Conservation (phyloP, 2,113 vertebrate species). For the Tonatia bakeri region DNA sequence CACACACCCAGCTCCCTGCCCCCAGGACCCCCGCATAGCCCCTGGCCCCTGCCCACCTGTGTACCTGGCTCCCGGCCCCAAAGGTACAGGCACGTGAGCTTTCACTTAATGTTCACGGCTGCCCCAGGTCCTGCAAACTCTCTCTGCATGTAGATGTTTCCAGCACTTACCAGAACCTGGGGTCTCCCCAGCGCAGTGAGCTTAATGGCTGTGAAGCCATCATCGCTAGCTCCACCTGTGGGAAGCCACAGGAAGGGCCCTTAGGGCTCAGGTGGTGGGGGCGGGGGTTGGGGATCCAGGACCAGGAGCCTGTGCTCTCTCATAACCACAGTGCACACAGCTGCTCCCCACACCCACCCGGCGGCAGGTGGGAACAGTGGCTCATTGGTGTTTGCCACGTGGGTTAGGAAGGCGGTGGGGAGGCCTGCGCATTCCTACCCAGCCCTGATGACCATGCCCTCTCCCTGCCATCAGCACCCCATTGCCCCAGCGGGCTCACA, state of each 20-base stretch:
- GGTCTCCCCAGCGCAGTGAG: constrained; percentile 91
- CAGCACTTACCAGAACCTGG: constrained; percentile 90
- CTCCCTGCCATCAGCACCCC: background rate
- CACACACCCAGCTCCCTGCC: rapidly evolving
- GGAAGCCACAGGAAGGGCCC: background rate
- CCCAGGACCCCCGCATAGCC: background rate
- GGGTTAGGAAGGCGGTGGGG: background rate
- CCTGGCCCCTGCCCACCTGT: background rate
- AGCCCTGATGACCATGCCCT: too few species aligned
- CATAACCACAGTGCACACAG: background rate
- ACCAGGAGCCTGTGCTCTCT: rapidly evolving
- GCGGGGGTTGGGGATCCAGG: too few species aligned
- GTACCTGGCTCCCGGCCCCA: background rate
- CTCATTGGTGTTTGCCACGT: background rate
- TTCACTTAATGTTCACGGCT: background rate
- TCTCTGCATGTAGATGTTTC: background rate
- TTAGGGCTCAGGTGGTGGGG: background rate
- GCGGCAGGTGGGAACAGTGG: background rate
- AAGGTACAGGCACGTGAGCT: background rate
- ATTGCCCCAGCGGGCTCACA: background rate
- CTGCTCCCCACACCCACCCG: background rate
- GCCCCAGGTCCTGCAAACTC: background rate
- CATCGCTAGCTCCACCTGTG: constrained; percentile 86
- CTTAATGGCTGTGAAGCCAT: constrained; percentile 93
- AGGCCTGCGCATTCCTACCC: background rate